These are phyloP conservation scores for Mola mola DNA, from an alignment of 2,113 vertebrate species.

Conservation along the genomic window DNA sequence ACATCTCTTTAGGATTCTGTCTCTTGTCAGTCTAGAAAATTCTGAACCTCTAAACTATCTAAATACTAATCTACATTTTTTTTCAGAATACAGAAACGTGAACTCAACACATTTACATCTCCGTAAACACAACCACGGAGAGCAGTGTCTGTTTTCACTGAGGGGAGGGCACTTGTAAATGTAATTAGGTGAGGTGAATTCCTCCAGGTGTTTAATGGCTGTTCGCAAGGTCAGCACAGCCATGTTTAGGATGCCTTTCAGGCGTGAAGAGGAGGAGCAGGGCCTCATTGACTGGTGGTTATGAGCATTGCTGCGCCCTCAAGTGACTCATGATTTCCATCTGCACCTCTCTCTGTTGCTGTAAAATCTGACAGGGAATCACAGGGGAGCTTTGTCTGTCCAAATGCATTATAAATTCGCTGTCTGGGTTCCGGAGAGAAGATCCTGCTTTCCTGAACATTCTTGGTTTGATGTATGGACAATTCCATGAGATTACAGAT, in stretches of 20 bases:
- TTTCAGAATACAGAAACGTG: too few relatives aligned
- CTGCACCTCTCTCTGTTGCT: slow-evolving; percentile 51
- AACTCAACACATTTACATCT: slow-evolving; percentile 50
- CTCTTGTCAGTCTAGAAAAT: not conserved
- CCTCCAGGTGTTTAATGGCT: slow-evolving; percentile 82
- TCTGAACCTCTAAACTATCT: slow-evolving; percentile 1
- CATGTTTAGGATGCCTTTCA: slow-evolving; percentile 77
- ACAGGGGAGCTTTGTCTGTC: slow-evolving; percentile 64
- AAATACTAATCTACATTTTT: slow-evolving; percentile 1
- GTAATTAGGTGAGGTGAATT: slow-evolving; percentile 80
- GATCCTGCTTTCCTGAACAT: slow-evolving; percentile 41
- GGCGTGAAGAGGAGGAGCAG: slow-evolving; percentile 68
- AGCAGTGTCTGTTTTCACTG: slow-evolving; percentile 52
- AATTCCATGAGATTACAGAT: slow-evolving; percentile 67
- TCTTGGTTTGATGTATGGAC: slow-evolving; percentile 67
- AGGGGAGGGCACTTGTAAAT: slow-evolving; percentile 69
- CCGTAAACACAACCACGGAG: slow-evolving; percentile 41
- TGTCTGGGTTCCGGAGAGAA: slow-evolving; percentile 58
- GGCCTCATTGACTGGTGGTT: slow-evolving; percentile 57
- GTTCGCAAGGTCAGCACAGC: slow-evolving; percentile 78
- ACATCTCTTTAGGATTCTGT: not conserved
- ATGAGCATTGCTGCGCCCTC: slow-evolving; percentile 65
- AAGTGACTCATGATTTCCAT: slow-evolving; percentile 58
- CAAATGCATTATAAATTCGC: slow-evolving; percentile 62
- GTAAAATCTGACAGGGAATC: slow-evolving; percentile 77